A percentile compares a stretch with the other conserved stretches of the same genome.
Conservation (phyloP, 1,140 invertebrate species). For the Brachionus manjavacas region DNA sequence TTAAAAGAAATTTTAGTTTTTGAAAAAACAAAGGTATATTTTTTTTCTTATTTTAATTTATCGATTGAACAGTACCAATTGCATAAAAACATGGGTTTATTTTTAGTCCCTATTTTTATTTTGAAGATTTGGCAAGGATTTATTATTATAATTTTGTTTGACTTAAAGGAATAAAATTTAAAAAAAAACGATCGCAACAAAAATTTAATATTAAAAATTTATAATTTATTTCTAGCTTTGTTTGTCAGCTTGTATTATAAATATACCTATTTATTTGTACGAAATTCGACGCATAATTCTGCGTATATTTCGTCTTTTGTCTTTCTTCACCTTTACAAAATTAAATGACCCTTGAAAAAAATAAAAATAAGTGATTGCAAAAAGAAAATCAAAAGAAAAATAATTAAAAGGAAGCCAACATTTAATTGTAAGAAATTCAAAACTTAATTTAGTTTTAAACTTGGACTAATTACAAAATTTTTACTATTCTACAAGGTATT, state of each 20-base stretch:
- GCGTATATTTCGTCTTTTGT: background rate
- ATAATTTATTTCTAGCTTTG: constrained; percentile 1
- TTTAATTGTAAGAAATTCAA: background rate
- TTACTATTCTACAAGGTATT: background rate
- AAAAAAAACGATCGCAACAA: constrained; percentile 2
- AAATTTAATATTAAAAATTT: constrained; percentile 9
- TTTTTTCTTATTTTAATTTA: too few relatives aligned
- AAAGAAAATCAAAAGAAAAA: background rate
- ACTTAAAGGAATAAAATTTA: constrained; percentile 1
- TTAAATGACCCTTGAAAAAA: background rate
- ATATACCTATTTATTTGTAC: constrained; percentile 5
- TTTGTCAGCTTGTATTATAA: constrained; percentile 4
- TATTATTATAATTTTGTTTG: constrained; percentile 1
- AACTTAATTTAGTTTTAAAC: background rate
- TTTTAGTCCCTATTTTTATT: background rate
- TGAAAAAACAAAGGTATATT: background rate
- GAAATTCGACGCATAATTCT: background rate
- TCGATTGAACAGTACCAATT: background rate
- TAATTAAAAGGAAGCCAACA: background rate
- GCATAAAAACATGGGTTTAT: background rate
- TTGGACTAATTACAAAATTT: background rate
- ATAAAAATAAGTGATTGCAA: background rate
- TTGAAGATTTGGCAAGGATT: background rate
- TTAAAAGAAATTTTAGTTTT: background rate
- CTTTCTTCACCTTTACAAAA: background rate